Base-by-base conservation (phyloP, 2,888 invertebrate genomes). In the Amiota minor region DNA sequence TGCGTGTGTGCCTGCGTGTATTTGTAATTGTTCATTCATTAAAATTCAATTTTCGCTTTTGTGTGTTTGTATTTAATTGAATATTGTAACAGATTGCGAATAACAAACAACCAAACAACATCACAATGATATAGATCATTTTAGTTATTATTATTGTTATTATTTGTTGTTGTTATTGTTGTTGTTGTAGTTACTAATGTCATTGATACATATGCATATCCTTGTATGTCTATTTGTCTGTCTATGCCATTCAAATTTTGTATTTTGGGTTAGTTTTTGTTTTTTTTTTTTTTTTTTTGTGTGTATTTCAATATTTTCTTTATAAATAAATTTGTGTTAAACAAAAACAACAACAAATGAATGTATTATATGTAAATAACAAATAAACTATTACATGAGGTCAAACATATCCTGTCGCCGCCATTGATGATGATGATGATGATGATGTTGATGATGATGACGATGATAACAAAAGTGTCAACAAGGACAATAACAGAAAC, bases 21-120 rank as follows among this genome's bases (percentile, higher is more conserved):
- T 68, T 55, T 71, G 65, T 64, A 71, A 61, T 61, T 69, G 72
- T 74, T 78, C 75, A 77, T 79, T 79, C 79, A 84, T 81, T 82
- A 77, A 79, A 79, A 81, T 81, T 75, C 75, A 81, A 80, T 84
- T 77, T 79, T 69, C 61, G 74, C 72, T 69, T 70, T 73, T 67
- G 67, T 62, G 12, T 68, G 67, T 69, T 18, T 69, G 45, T 56
- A 65, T 73, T 77, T 75, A 78, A 81, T 81, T 76, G 76, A 70
- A 74, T 35, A 67, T 72, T 71, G 75, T 74, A 77, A 75, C 71
- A 73, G 77, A 79, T 80, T 75, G 70, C 35, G 62, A 56, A 16
- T 64, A 35, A 47, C n/a, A 62, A 55, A 55, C 47, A 70, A 20
- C 65, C 14, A 11, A 55, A 50, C 20, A 68, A 35, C 6, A 35